Evolutionary conservation across 2,797 vertebrate genomes (phyloP).

Genomic region (Botia almorhae): DNA sequence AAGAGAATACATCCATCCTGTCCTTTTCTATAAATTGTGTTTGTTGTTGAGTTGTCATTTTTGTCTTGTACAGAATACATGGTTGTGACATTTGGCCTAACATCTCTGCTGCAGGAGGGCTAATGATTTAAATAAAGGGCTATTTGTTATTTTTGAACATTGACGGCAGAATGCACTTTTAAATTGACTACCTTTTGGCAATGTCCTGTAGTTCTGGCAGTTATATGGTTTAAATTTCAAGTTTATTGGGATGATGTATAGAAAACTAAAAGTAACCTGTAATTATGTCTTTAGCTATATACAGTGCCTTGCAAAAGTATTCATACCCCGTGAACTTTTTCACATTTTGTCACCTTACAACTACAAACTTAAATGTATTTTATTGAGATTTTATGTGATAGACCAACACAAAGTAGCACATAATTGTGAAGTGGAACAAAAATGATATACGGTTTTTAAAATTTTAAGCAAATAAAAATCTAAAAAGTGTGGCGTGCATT

Average conservation of each 20-base stretch:
- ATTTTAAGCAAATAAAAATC: too few relatives aligned
- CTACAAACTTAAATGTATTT: too few relatives aligned
- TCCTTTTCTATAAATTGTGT: constrained; percentile 82
- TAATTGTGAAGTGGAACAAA: too few relatives aligned
- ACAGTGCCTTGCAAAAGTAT: too few relatives aligned
- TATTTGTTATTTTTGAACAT: constrained; percentile 61
- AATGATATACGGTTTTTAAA: too few relatives aligned
- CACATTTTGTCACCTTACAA: too few relatives aligned
- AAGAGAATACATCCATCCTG: constrained; percentile 82
- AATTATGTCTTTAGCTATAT: background rate
- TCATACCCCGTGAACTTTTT: too few relatives aligned
- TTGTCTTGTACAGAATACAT: constrained; percentile 63
- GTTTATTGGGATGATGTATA: constrained; percentile 4
- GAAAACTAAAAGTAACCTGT: background rate
- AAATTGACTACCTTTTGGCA: constrained; percentile 8
- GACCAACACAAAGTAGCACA: too few relatives aligned
- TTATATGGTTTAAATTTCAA: background rate
- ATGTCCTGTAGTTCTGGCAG: constrained; percentile 26
- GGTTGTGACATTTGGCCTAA: constrained; percentile 67
- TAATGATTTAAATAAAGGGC: constrained; percentile 65
- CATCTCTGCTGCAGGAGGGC: constrained; percentile 62
- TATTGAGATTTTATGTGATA: too few relatives aligned
- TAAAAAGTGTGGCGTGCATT: too few relatives aligned
- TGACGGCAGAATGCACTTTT: constrained; percentile 39
- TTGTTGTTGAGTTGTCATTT: constrained; percentile 53